These are phyloP conservation scores for Phasia obesa DNA, from an alignment of 2,888 invertebrate genomes.

Conservation along the genomic window DNA sequence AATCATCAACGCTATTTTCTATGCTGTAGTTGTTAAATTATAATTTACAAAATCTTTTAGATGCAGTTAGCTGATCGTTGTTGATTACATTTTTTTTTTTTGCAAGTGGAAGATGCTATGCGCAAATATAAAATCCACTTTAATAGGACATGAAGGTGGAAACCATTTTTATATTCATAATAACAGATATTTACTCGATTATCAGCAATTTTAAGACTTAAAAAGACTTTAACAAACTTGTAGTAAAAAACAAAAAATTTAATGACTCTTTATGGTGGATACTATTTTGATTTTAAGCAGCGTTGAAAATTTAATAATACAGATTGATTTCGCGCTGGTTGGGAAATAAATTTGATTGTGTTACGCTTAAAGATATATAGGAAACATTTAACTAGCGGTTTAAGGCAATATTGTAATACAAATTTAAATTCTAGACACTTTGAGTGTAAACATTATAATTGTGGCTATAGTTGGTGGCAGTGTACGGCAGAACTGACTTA, in stretches of 20 bases:
- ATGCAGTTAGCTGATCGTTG: constrained; percentile 35
- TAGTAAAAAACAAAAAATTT: background rate
- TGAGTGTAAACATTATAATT: no score
- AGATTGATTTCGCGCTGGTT: background rate
- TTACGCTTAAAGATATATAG: no score
- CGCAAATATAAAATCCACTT: background rate
- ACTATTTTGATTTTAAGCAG: constrained; percentile 8
- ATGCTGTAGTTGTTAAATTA: constrained; percentile 51
- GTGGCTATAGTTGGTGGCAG: no score
- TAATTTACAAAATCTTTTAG: constrained; percentile 56
- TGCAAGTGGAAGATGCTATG: background rate
- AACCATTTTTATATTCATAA: constrained; percentile 12
- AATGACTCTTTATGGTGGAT: background rate
- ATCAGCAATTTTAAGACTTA: background rate
- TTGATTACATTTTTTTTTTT: constrained; percentile 16
- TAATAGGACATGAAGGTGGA: constrained; percentile 10
- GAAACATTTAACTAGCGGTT: no score
- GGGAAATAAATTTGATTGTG: background rate
- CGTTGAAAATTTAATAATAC: constrained; percentile 1
- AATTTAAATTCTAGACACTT: no score
- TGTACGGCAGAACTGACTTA: no score
- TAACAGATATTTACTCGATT: constrained; percentile 23
- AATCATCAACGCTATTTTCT: constrained; percentile 64
- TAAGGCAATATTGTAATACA: no score
- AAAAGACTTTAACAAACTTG: background rate